Conservation (phyloP, 1,140 invertebrate species). For the Contarinia nasturtii region DNA sequence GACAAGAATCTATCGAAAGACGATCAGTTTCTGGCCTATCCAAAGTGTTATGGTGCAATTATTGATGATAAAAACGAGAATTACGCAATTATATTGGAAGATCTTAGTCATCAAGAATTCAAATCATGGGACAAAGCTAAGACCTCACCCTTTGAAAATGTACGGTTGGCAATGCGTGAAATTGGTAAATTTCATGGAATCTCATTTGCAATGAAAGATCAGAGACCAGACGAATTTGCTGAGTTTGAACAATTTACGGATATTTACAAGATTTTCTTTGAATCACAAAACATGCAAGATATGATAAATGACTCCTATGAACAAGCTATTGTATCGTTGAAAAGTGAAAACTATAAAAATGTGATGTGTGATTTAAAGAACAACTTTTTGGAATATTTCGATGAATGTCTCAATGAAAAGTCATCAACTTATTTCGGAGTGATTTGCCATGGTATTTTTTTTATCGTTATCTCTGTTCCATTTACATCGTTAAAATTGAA, state of each 20-base stretch:
- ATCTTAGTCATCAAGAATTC: conserved; percentile 20
- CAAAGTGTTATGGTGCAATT: conserved; percentile 10
- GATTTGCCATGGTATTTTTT: background rate
- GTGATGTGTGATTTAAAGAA: conserved; percentile 13
- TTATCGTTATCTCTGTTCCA: conserved; percentile 2
- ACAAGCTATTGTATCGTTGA: background rate
- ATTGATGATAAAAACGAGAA: conserved; percentile 11
- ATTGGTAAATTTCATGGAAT: conserved; percentile 25
- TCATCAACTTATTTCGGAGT: background rate
- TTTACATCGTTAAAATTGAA: background rate
- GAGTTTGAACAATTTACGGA: conserved; percentile 8
- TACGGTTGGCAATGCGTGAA: conserved; percentile 13
- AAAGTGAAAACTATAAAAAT: conserved; percentile 15
- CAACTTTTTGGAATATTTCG: background rate
- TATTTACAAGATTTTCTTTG: background rate
- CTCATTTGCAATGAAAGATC: conserved; percentile 16
- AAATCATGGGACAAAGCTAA: conserved; percentile 12
- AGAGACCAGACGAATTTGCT: conserved; percentile 12
- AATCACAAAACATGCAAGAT: background rate
- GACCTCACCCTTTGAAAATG: conserved; percentile 20
- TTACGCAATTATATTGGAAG: conserved; percentile 22
- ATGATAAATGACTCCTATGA: background rate
- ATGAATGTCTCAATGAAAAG: background rate
- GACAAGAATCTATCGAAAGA: conserved; percentile 6
- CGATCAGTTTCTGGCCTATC: conserved; percentile 9